Evolutionary conservation across 2,888 invertebrate species (phyloP).

Genomic region (Acanthococcus lagerstroemiae): DNA sequence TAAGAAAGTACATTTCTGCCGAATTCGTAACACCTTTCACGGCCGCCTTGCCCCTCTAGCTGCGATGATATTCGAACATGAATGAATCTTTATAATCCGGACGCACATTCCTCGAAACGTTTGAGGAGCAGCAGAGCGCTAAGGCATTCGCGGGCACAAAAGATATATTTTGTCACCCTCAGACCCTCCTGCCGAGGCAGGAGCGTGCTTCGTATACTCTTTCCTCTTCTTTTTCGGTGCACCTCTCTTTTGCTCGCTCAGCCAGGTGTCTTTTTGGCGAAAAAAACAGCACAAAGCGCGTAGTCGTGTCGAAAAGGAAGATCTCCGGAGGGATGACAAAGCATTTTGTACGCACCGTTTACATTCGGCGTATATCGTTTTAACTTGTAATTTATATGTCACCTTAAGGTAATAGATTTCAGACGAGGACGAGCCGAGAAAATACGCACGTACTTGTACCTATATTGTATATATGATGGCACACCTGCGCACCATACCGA

Average conservation of each 20-base stretch:
- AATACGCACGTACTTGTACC: too few relatives aligned
- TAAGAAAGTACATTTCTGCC: neutral
- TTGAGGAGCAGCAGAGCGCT: neutral
- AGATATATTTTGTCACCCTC: neutral
- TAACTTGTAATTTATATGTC: constrained; percentile 27
- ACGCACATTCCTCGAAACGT: neutral
- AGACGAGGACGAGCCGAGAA: too few relatives aligned
- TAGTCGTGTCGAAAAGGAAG: too few relatives aligned
- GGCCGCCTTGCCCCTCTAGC: neutral
- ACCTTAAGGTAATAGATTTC: too few relatives aligned
- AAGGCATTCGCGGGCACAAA: neutral
- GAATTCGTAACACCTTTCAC: neutral
- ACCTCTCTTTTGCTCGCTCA: neutral
- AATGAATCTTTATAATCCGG: neutral
- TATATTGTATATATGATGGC: too few relatives aligned
- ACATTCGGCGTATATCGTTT: constrained; percentile 7
- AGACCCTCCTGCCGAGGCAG: neutral
- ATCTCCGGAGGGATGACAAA: constrained; percentile 4
- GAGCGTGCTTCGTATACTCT: neutral
- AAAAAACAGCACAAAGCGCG: neutral
- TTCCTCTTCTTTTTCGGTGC: neutral
- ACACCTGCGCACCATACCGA: too few relatives aligned
- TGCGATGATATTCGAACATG: neutral
- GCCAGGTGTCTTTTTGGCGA: neutral
- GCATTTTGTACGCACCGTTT: constrained; percentile 16